Conservation (phyloP, 2,113 vertebrate genomes). For the Bettongia penicillata region DNA sequence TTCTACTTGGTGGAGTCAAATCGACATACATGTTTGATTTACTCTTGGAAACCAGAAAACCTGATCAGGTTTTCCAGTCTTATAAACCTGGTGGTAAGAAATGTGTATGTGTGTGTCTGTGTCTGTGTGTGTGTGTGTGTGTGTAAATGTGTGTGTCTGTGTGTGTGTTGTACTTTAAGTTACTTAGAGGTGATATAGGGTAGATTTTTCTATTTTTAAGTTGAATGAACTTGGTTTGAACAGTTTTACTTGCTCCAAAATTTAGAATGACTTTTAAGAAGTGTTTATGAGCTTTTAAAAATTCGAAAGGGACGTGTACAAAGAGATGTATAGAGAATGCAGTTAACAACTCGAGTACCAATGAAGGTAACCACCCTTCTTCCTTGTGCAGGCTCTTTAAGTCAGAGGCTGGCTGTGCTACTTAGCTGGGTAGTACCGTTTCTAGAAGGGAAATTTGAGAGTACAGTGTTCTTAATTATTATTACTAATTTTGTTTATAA, state of each 20-base stretch:
- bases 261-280: slow-evolving; percentile 47
- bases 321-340: slow-evolving; percentile 7
- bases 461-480: background rate
- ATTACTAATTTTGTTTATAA: too few species aligned
- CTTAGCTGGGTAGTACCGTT: background rate
- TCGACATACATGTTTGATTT: slow-evolving; percentile 99
- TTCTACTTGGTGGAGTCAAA: slow-evolving; percentile 96
- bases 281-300: slow-evolving; percentile 25
- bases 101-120: background rate
- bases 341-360: background rate
- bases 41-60: slow-evolving; percentile 93
- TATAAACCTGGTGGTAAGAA: slow-evolving; percentile 98
- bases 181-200: slow-evolving; percentile 7
- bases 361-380: background rate
- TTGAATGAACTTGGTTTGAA: slow-evolving; percentile 37
- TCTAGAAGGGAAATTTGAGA: background rate
- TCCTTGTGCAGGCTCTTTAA: background rate
- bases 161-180: slow-evolving; percentile 4
- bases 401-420: background rate
- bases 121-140: too few species aligned
- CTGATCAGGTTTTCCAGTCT: slow-evolving; percentile 95
- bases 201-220: slow-evolving; percentile 11
- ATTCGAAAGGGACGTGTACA: slow-evolving; percentile 34
- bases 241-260: slow-evolving; percentile 40
- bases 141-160: too few species aligned